Base-by-base conservation (phyloP, 2,888 invertebrate genomes). In the Stenodera caucasica region DNA sequence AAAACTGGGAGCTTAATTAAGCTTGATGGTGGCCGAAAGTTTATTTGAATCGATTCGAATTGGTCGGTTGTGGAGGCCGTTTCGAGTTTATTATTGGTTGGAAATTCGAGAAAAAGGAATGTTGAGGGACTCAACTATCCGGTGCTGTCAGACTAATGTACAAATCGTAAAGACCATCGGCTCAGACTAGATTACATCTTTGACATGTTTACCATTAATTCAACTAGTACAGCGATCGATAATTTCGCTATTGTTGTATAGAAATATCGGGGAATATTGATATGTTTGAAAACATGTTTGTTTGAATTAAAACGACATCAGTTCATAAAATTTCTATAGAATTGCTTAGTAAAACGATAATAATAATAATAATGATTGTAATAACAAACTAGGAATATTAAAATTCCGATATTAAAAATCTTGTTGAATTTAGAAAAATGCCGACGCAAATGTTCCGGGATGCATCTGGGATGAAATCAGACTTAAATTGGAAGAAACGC, bases 131-230 rank as follows among this genome's bases (percentile, higher is more conserved):
- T 55, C 33, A 40, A 62, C 53, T 62, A 58, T 64, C 60, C 60
- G 58, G 49, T 55, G 45, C 55, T 61, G 64, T 61, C 59, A 64
- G 12, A 58, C 64, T 61, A 64, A 64, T 64, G 64, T 61, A 64
- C 53, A 59, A 61, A 64, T 61, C 59, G 53, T 57, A 52, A 60
- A 60, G 65, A 63, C 65, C 58, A 65, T 60, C 63, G 40, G 63
- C 61, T 63, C 65, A 65, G 45, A 63, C 32, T 60, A 64, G 67
- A 67, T 66, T 64, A 66, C 63, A 66, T 61, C 64, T 66, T 67
- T 64, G 67, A 67, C 67, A 64, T 66, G 67, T 67, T 67, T 66
- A 66, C 67, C 64, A 67, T 67, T 66, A 66, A 64, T 67, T 64
- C 60, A 57, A 66, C 65, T 64, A 60, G 57, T 57, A 55, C 51